These are phyloP conservation scores for Eledona agricola DNA, from an alignment of 2,888 invertebrate species.

Conservation along the genomic window DNA sequence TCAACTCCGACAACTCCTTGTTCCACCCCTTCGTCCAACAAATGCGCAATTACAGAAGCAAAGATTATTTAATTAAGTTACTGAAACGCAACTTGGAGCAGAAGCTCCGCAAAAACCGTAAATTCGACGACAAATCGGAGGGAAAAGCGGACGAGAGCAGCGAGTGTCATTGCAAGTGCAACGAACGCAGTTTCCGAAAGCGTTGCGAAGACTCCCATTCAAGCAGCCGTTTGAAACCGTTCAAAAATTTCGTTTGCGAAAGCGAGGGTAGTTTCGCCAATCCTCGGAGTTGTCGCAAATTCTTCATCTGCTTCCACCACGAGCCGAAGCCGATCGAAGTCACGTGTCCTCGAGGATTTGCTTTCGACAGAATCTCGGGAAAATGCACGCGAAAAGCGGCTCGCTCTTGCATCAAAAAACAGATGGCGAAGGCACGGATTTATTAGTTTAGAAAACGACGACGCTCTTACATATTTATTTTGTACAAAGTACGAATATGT, in stretches of 20 bases:
- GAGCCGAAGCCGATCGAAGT: conserved; percentile 30
- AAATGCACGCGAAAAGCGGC: conserved; percentile 27
- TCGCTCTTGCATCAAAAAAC: conserved; percentile 18
- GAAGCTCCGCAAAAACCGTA: conserved; percentile 20
- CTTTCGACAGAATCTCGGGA: conserved; percentile 36
- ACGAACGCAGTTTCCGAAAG: conserved; percentile 15
- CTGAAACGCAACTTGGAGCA: conserved; percentile 26
- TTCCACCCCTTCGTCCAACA: conserved; percentile 30
- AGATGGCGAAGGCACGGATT: conserved; percentile 23
- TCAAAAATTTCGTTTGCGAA: conserved; percentile 22
- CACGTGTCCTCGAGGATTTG: conserved; percentile 37
- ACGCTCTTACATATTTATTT: conserved; percentile 37
- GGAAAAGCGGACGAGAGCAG: conserved; percentile 3
- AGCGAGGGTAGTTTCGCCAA: conserved; percentile 23
- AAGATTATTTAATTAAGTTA: conserved; percentile 28
- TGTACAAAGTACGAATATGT: conserved; percentile 34
- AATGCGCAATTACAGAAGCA: conserved; percentile 19
- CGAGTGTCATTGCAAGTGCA: conserved; percentile 20
- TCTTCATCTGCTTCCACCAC: conserved; percentile 26
- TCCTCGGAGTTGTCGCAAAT: conserved; percentile 27
- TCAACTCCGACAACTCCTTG: conserved; percentile 19
- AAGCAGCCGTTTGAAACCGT: neutral
- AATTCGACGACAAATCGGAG: conserved; percentile 7
- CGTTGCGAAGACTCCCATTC: conserved; percentile 13
- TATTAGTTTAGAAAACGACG: conserved; percentile 42